Base-by-base conservation (phyloP, 2,797 vertebrate species). In the Parauchenoglanis punctatus region DNA sequence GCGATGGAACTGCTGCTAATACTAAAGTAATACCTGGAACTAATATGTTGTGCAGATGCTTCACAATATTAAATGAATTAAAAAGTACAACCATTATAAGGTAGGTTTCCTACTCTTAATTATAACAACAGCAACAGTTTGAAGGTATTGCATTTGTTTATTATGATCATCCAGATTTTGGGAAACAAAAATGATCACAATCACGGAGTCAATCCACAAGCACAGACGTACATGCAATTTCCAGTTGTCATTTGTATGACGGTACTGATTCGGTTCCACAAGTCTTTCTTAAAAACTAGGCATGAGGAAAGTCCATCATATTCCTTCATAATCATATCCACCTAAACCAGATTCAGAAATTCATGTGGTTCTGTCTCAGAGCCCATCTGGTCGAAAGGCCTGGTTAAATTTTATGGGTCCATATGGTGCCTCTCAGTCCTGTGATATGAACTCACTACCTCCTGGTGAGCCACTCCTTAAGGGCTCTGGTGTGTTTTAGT, bases 211-310 rank as follows among this genome's bases (percentile, higher is more conserved):
- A 92, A 89, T 89, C 90, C 92, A 93, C 91, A 92, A 92, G 92
- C 91, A 92, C 94, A 91, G 88, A 94, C 94, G 83, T 88, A 94
- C 96, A 96, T 95, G 95, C 95, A 94, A 88, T 90, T 92, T 90
- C 88, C 92, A 86, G 91, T 91, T 49, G 59, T 78, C 17, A 54
- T 65, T 82, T 18, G 25, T 63, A 65, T 2, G 0, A 63, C 65
- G 40, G 40, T 82, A 63, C 80, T 18, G 40, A 65, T 82, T 49
- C 40, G 17, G 31, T 40, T 18, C 67, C 31, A 3, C 18, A 80
- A 23, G 20, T 61, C n/a, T 35, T 56, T 4, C 2, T 12, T 23
- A 11, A 35, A 23, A 58, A 58, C 44, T 35, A 81, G 31, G 20
- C 78, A 81, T 25, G 31, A 59, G 5, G 20, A 44, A 35, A 58